Base-by-base conservation (phyloP, 2,113 vertebrate genomes). In the Prunella fulvescens region DNA sequence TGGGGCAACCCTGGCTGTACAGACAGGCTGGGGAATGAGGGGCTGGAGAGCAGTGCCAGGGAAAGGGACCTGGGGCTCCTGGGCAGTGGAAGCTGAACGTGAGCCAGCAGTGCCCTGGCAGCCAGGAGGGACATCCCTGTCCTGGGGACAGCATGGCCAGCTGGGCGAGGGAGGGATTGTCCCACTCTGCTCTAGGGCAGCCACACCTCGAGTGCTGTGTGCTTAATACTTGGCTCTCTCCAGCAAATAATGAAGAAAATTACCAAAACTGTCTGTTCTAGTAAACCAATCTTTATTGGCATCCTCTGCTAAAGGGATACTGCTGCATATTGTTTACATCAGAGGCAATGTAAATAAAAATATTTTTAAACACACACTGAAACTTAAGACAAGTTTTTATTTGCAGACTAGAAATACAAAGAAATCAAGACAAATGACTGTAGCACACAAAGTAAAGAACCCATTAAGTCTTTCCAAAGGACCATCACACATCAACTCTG, bases 51-150 rank as follows among this genome's bases (percentile, higher is more conserved):
- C 31, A 42, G 19, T 0, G 1, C 35, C 10, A 11, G 1, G 44
- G 26, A 51, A 42, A 67, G 53, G 35, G 17, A 66, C 16, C 31
- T 42, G 44, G 20, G 42, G 1, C 4, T 35, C 22, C 24, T 42
- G 29, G 7, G 10, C 3, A 1, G 3, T 8, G 26, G 11, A 1
- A 51, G 45, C 0, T 18, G 51, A 1, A 28, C 0, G 0, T 8
- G 10, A 67, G 11, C 0, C 61, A 26, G 44, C 82, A 76, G 37
- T 37, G 71, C 37, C 18, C 62, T 67, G 62, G 22, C 58, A 86
- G 45, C 33, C 83, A 53, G 62, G 33, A 51, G 54, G 45, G 54
- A 77, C 53, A 60, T 26, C 71, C 44, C 44, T 67, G 37, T 14
- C 4, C 44, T 42, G 71, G 25, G 48, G 24, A 2, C 44, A 86